These are phyloP conservation scores for Simalia tracyae DNA, from an alignment of 2,797 vertebrate genomes.

Conservation along the genomic window DNA sequence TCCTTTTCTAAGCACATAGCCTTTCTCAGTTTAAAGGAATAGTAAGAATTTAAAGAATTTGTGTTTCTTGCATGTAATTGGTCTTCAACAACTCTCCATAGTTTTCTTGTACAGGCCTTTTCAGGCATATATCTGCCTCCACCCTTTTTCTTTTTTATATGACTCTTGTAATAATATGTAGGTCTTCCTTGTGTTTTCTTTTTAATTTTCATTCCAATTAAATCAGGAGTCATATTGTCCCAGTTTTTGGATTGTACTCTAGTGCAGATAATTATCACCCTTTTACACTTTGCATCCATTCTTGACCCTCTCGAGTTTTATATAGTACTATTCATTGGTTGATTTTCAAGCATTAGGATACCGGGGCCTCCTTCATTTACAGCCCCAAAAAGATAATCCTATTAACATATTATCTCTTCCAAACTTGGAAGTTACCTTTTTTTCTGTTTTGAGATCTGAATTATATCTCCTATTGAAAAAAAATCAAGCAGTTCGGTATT, in stretches of 20 bases:
- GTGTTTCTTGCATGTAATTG: not conserved
- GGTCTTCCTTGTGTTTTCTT: not conserved
- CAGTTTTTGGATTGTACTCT: not conserved
- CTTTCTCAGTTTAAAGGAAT: constrained; percentile 53
- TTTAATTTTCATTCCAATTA: not conserved
- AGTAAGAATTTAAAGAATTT: constrained; percentile 34
- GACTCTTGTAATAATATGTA: not conserved
- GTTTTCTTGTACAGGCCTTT: not conserved
- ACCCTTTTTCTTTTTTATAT: not conserved
- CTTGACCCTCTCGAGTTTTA: not conserved
- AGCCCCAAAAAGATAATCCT: not conserved
- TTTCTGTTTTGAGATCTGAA: constrained; percentile 12
- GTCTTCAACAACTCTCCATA: constrained; percentile 4
- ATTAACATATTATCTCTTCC: not conserved
- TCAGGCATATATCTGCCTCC: not conserved
- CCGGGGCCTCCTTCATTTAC: not conserved
- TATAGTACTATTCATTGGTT: not conserved
- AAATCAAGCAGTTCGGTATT: not conserved
- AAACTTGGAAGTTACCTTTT: not conserved
- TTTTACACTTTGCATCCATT: not conserved
- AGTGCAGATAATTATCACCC: not conserved
- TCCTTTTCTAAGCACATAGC: constrained; percentile 31
- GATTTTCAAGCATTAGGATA: not conserved
- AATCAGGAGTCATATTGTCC: not conserved
- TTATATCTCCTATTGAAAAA: constrained; percentile 1